Conservation (phyloP, 2,113 vertebrate genomes). For the Nanorana parkeri region DNA sequence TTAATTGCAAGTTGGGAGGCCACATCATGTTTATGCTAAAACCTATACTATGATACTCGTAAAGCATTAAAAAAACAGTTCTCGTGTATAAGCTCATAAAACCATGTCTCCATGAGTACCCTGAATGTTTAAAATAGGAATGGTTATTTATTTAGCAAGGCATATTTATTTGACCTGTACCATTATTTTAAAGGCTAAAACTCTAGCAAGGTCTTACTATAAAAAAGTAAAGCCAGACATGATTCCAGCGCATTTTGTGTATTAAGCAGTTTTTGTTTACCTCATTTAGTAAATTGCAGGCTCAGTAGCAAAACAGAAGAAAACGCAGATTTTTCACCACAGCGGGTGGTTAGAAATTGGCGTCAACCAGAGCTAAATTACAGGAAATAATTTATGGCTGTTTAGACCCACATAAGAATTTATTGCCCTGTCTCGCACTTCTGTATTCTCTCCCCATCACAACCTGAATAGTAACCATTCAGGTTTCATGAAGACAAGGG, state of each 20-base stretch:
- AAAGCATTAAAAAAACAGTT: constrained; percentile 15
- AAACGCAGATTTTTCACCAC: constrained; percentile 54
- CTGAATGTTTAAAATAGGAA: constrained; percentile 16
- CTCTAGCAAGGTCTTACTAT: constrained; percentile 41
- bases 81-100: constrained; percentile 31
- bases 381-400: constrained; percentile 59
- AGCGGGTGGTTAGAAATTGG: constrained; percentile 58
- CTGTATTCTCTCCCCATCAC: constrained; percentile 49
- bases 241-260: constrained; percentile 41
- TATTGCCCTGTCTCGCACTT: constrained; percentile 47
- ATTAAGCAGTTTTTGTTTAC: constrained; percentile 58
- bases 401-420: constrained; percentile 56
- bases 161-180: constrained; percentile 42
- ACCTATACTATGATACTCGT: constrained; percentile 3
- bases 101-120: constrained; percentile 40
- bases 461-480: constrained; percentile 45
- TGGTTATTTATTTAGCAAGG: constrained; percentile 47
- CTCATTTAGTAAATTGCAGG: constrained; percentile 56
- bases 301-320: constrained; percentile 58
- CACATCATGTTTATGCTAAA: constrained; percentile 7
- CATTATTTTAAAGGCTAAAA: constrained; percentile 34
- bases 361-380: constrained; percentile 56
- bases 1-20: constrained; percentile 30
- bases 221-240: constrained; percentile 46
- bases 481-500: constrained; percentile 10